Conservation (phyloP, 2,113 vertebrate species). For the Ceyx margarethae region DNA sequence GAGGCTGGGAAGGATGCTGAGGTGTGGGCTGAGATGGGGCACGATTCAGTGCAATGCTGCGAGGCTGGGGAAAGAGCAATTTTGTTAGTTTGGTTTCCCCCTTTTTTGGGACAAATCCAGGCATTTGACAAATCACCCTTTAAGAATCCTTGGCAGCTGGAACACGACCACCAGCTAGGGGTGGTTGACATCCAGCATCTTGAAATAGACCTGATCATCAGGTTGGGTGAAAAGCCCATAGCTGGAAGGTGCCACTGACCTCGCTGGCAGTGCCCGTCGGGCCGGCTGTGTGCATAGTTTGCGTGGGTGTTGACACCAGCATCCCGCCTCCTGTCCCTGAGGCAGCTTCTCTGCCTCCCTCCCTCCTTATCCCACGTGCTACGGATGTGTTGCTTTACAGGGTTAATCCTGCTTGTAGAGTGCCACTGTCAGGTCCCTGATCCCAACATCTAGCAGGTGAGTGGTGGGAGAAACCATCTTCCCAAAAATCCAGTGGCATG, state of each 20-base stretch:
- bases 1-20: not conserved
- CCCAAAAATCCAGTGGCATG: fast-evolving
- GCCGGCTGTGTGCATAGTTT: not conserved
- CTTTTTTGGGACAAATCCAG: not conserved
- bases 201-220: not conserved
- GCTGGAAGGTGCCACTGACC: not conserved
- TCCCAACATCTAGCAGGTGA: fast-evolving
- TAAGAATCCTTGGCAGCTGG: not conserved
- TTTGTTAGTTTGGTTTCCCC: not conserved
- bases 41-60: too few species aligned
- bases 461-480: fast-evolving
- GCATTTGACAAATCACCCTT: not conserved
- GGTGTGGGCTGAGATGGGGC: not conserved
- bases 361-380: not conserved
- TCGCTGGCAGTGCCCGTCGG: not conserved
- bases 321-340: fast-evolving
- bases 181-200: not conserved
- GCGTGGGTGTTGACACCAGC: not conserved
- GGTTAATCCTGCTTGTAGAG: fast-evolving
- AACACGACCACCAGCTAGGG: not conserved
- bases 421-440: not conserved
- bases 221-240: not conserved
- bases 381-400: fast-evolving
- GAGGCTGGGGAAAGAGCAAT: not conserved
- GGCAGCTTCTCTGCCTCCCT: not conserved